These are phyloP conservation scores for Frankliniella fusca DNA, from an alignment of 2,888 invertebrate species.

Conservation along the genomic window DNA sequence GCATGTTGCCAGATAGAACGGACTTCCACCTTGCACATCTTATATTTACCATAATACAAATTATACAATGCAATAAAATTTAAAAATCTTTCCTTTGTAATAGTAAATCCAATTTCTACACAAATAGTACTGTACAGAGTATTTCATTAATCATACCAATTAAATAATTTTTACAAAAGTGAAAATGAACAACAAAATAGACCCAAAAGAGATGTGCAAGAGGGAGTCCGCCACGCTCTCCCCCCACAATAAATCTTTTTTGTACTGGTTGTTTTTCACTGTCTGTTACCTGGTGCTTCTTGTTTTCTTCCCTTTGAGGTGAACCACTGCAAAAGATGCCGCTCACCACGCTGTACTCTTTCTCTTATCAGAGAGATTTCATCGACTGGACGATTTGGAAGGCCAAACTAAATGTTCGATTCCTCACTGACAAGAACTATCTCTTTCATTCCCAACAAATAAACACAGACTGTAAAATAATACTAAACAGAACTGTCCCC, in stretches of 20 bases:
- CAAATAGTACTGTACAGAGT: constrained; percentile 10
- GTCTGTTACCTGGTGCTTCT: constrained; percentile 16
- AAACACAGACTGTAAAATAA: constrained; percentile 18
- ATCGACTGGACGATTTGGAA: neutral
- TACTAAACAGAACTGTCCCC: constrained; percentile 11
- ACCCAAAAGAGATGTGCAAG: constrained; percentile 20
- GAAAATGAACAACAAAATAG: constrained; percentile 21
- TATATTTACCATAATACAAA: constrained; percentile 9
- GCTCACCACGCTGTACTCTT: neutral
- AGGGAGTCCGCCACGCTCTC: constrained; percentile 7
- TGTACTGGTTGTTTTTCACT: constrained; percentile 22
- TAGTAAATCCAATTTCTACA: constrained; percentile 17
- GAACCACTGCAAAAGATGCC: constrained; percentile 10
- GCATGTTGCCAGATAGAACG: neutral
- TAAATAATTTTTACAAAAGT: constrained; percentile 14
- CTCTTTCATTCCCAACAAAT: neutral
- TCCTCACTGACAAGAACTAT: neutral
- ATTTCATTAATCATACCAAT: constrained; percentile 8
- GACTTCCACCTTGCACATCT: constrained; percentile 20
- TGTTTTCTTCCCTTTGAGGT: constrained; percentile 14
- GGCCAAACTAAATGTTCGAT: neutral
- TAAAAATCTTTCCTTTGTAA: neutral
- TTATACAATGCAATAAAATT: constrained; percentile 25
- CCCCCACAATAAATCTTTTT: constrained; percentile 5
- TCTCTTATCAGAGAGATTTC: neutral